Evolutionary conservation across 1,140 invertebrate genomes (phyloP), one percentile per base, ranked within the genome.

Genomic region (Lucilia cuprina): DNA sequence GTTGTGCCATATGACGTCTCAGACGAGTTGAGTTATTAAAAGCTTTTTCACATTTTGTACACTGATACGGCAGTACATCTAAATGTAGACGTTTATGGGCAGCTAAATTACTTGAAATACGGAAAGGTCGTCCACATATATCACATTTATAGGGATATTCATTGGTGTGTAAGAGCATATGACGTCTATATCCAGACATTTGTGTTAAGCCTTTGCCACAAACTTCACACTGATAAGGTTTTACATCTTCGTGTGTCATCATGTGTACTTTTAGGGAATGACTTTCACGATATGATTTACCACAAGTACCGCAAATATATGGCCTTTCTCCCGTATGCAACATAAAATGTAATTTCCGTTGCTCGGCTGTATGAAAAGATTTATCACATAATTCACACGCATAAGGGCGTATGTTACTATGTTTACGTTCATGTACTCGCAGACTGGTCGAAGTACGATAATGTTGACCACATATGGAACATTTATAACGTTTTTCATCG

Each of bases 31-130:
- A 87, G 12, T 89, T 90, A 12, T 88, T 89, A 60, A 90, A 90
- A n/a, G 87, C 87, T 77, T 90, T 90, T 21, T 85, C 82, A 86
- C 89, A 90, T 34, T 86, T 74, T 0, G 87, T 85, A 47, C 89
- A 91, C 65, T 91, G 87, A n/a, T 87, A 90, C 0, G 88, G 89
- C 88, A 96, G 95, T 87, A 95, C 95, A 12, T 95, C 94, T 41
- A 93, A 93, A 88, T 97, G 96, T 14, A 88, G 85, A 2, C 89
- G 91, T 88, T 92, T 93, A 91, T 91, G 93, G 85, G 92, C 91
- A 50, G 89, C 90, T 14, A 91, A 85, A 85, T 91, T 91, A 84
- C 90, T 91, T 34, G 90, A 90, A 21, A 89, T 90, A 8, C 89
- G 88, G 35, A 91, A 91, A 77, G 88, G 87, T 8, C 88, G 86